Evolutionary conservation across 2,888 invertebrate species (phyloP), one percentile per base, ranked within the genome.

Genomic region (Euclidia mi): DNA sequence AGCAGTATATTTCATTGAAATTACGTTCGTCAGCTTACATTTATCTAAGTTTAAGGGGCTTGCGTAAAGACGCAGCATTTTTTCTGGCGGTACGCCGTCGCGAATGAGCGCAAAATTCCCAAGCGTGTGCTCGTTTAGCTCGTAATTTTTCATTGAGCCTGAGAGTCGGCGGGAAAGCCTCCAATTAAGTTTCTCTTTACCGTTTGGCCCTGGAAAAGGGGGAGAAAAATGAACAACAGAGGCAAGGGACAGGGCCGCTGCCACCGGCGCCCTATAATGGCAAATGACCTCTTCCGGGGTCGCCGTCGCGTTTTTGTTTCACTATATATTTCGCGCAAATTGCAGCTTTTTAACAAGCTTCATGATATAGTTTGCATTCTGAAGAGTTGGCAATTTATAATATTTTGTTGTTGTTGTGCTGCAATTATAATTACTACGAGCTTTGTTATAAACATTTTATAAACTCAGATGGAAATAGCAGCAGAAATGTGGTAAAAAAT

Each of bases 101-200:
- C 82, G 88, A 90, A 91, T 88, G 90, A 87, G 87, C 82, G 78
- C 79, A 78, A 86, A 90, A 93, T 94, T 92, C 91, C 91, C 92
- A 65, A 81, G 92, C 90, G 92, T 91, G 89, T 88, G 89, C 92
- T 91, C 93, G 90, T 92, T 93, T 94, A 88, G 86, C 91, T 92
- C 92, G 92, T 94, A 94, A 94, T 94, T 94, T 94, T 93, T 94
- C 94, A 94, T 94, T 94, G 94, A 92, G 92, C 85, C 90, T 82
- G 89, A 89, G 91, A 91, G 89, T 91, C 89, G 90, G 85, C 84
- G 84, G 85, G 82, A 90, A 92, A 89, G 91, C 93, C 93, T 89
- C 91, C 94, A 94, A 94, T 94, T 94, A 94, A 94, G 93, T 93
- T 93, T 93, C 94, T 92, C 93, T 93, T 94, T 94, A 89, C 90